A percentile compares a stretch with the other conserved stretches of the same genome.
These are phyloP conservation scores for Cossypha polioptera DNA, from an alignment of 2,797 vertebrate genomes.

Conservation along the genomic window DNA sequence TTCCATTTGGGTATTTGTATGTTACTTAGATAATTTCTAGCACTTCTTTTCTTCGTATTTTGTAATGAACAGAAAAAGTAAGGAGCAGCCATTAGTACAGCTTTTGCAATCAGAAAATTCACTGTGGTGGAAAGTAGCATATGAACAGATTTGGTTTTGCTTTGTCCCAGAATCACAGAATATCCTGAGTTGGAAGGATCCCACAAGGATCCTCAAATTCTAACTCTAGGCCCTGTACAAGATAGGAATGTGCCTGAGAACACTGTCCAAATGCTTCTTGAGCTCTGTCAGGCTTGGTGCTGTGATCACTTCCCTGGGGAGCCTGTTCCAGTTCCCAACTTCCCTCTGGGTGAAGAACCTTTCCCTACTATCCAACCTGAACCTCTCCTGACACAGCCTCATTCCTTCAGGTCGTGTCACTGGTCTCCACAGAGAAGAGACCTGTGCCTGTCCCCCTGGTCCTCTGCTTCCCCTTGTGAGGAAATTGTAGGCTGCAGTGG, in stretches of 20 bases:
- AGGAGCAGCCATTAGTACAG: background rate
- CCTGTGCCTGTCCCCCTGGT: background rate
- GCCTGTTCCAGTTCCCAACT: background rate
- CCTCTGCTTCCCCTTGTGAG: background rate
- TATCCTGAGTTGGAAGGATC: background rate
- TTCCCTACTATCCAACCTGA: background rate
- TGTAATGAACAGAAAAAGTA: background rate
- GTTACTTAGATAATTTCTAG: background rate
- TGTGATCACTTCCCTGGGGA: background rate
- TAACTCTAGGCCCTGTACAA: background rate
- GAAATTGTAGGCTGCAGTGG: background rate
- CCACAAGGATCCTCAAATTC: background rate
- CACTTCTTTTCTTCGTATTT: background rate
- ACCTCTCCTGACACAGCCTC: background rate
- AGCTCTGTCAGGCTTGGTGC: background rate
- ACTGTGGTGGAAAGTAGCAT: background rate
- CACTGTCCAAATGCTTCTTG: background rate
- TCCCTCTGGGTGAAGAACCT: background rate
- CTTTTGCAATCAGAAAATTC: background rate
- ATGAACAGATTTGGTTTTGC: background rate
- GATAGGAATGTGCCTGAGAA: background rate
- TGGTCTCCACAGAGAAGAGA: background rate
- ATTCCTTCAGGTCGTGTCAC: background rate
- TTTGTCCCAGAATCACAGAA: background rate
- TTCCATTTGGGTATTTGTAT: background rate